phyloP scores from a whole-genome alignment of 2,113 vertebrate genomes.

The Penelope pileata region DNA sequence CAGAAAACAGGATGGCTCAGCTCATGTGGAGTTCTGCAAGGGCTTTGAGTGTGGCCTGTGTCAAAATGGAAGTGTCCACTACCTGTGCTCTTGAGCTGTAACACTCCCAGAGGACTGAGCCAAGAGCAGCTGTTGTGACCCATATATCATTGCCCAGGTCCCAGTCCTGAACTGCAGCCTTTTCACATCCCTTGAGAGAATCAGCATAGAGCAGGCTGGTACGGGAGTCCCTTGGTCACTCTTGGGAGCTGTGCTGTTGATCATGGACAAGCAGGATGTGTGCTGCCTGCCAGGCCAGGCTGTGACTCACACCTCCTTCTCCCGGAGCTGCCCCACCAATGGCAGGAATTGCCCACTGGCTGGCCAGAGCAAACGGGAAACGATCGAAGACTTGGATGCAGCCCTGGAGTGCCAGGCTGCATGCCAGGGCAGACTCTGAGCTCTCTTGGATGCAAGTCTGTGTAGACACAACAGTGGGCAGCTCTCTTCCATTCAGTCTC shows the following conservation, averaged over 20 bases:
- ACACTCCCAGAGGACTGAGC: not conserved
- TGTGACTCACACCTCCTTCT: not conserved
- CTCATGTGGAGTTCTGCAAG: not conserved
- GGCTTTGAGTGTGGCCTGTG: not conserved
- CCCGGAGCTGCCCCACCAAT: not conserved
- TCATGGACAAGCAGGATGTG: fast-evolving
- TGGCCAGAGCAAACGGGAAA: fast-evolving
- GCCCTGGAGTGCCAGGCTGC: not conserved
- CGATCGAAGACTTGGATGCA: not conserved
- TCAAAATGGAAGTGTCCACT: not conserved
- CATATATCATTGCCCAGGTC: not conserved
- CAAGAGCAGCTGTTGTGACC: not conserved
- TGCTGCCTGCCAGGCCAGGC: not conserved
- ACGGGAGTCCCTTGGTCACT: not conserved
- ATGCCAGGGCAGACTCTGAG: not conserved
- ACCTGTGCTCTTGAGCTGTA: fast-evolving
- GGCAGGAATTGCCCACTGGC: not conserved
- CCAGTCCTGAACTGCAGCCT: not conserved
- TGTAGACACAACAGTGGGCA: not conserved
- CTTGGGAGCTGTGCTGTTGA: fast-evolving
- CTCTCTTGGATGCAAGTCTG: not conserved
- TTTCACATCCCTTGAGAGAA: not conserved
- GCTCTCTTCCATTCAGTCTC: not conserved
- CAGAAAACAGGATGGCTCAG: not conserved
- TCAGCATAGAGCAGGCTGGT: not conserved